Conservation (phyloP, 2,113 vertebrate genomes). For the Melanerpes formicivorus region DNA sequence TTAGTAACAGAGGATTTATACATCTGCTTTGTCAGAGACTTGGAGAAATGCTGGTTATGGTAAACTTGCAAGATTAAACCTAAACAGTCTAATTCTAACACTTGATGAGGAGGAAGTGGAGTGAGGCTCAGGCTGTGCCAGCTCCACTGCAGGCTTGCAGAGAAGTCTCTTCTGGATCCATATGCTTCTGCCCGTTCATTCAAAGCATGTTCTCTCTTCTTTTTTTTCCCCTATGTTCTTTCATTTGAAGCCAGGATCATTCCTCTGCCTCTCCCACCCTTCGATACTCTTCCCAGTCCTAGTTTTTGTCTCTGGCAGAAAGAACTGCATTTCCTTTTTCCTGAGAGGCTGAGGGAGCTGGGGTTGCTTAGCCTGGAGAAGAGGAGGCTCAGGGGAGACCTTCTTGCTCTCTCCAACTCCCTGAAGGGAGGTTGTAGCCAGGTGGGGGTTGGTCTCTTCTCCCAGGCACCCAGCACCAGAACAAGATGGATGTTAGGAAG, state of each 20-base stretch:
- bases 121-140: background rate
- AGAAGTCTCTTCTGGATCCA: background rate
- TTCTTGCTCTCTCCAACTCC: no score
- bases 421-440: no score
- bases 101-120: background rate
- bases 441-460: no score
- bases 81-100: background rate
- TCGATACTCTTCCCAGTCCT: background rate
- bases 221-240: background rate
- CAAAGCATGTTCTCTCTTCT: background rate
- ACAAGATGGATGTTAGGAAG: no score
- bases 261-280: background rate
- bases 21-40: background rate
- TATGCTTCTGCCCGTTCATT: background rate
- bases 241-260: background rate
- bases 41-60: background rate
- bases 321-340: background rate
- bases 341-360: background rate
- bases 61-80: background rate
- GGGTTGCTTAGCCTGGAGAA: no score
- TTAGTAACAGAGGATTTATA: conserved; percentile 29
- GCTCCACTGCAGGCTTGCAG: background rate
- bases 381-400: no score
- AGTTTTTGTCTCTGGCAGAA: conserved; percentile 16
- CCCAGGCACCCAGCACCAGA: no score